Evolutionary conservation across 2,888 invertebrate species (phyloP).

Genomic region (Dascillus cervinus): DNA sequence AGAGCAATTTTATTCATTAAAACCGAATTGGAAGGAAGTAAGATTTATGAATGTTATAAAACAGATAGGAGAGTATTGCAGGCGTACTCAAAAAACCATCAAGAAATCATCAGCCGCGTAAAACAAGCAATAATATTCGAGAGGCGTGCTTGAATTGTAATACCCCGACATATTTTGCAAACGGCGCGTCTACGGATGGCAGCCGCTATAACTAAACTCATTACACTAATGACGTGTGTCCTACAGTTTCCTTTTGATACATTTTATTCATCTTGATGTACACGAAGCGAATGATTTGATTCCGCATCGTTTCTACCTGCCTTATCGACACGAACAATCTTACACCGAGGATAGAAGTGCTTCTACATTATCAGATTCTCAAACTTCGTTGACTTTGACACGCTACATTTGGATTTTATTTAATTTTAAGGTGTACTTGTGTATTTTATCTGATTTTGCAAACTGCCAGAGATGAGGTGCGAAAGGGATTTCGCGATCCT

Average conservation of each 20-base stretch:
- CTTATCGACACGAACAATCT: conserved; percentile 34
- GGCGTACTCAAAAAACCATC: conserved; percentile 36
- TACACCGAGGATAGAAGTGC: conserved; percentile 25
- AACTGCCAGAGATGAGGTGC: not conserved
- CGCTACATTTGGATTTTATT: conserved; percentile 34
- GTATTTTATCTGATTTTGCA: conserved; percentile 20
- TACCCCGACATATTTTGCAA: conserved; percentile 26
- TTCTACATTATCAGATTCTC: conserved; percentile 33
- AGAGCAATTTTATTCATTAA: too few relatives aligned
- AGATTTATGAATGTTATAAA: conserved; percentile 22
- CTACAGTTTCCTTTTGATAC: conserved; percentile 29
- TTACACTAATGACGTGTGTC: conserved; percentile 37
- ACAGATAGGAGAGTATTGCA: conserved; percentile 23
- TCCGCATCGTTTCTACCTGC: conserved; percentile 30
- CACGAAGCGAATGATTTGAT: conserved; percentile 35
- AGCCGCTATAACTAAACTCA: conserved; percentile 30
- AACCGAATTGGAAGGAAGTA: conserved; percentile 16
- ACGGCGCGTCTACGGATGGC: conserved; percentile 8
- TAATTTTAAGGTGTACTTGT: conserved; percentile 33
- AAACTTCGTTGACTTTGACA: conserved; percentile 30
- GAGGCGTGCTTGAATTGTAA: conserved; percentile 19
- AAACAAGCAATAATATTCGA: conserved; percentile 27
- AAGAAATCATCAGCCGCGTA: conserved; percentile 37
- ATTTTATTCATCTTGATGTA: conserved; percentile 34
- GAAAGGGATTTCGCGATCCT: not conserved